Percentiles rank a stretch among this genome's conserved stretches.
Evolutionary conservation across 2,113 vertebrate species (phyloP).

Genomic region (Pedetes capensis): DNA sequence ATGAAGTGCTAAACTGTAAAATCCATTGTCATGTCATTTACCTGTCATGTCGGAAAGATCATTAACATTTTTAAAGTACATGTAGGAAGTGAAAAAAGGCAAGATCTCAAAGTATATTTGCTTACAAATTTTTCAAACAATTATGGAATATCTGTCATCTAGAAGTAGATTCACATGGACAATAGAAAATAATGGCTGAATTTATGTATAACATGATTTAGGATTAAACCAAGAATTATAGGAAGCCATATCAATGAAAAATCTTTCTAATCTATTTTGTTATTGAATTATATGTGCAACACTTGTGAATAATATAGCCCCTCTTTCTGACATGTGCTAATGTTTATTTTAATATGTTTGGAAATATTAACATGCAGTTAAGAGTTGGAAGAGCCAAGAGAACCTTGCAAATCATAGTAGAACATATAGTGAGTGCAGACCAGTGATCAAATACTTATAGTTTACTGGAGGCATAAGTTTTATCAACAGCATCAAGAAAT

Average conservation of each 20-base stretch:
- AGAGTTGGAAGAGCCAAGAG: not conserved
- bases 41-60: not conserved
- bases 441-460: not conserved
- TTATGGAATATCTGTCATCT: not conserved
- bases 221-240: not conserved
- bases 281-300: not conserved
- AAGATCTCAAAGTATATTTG: not conserved
- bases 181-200: not conserved
- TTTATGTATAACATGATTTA: not conserved
- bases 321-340: not conserved
- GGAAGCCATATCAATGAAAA: not conserved
- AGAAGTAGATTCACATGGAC: not conserved
- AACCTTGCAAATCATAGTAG: not conserved
- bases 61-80: not conserved
- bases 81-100: not conserved
- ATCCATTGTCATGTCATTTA: not conserved
- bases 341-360: constrained; percentile 3
- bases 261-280: not conserved
- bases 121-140: constrained; percentile 16
- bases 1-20: not conserved
- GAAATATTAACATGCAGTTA: not conserved
- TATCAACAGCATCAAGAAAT: not conserved
- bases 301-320: not conserved
- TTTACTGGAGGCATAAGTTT: not conserved
- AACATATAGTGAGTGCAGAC: not conserved